A percentile compares a stretch with the other conserved stretches of the same genome.
phyloP scores from a whole-genome alignment of 2,797 vertebrate species.

The Semaprochilodus insignis region DNA sequence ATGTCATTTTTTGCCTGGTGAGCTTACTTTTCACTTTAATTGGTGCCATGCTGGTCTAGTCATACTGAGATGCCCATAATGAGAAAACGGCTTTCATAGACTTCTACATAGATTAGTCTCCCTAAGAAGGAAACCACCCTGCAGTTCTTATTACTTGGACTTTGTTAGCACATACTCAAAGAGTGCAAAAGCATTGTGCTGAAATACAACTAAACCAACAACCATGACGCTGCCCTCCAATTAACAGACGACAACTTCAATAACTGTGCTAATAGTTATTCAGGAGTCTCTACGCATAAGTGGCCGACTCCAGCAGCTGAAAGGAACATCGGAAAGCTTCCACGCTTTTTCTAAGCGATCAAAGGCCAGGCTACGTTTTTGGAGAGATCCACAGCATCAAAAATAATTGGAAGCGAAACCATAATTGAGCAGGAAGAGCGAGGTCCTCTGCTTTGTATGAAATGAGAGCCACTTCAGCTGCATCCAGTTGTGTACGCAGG shows the following conservation, averaged over 20 bases:
- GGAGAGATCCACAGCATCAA: constrained; percentile 28
- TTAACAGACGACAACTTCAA: constrained; percentile 8
- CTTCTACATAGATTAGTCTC: neutral
- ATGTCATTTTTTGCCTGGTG: too few species aligned
- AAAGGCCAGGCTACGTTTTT: constrained; percentile 31
- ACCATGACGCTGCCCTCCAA: neutral
- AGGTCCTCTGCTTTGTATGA: neutral
- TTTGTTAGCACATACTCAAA: neutral
- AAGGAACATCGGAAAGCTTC: constrained; percentile 13
- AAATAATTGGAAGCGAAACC: constrained; percentile 49
- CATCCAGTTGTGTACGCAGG: neutral
- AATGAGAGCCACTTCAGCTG: neutral
- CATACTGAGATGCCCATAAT: neutral
- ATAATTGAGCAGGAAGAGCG: constrained; percentile 11
- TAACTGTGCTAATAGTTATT: neutral
- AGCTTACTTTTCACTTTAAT: too few species aligned
- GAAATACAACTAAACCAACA: neutral
- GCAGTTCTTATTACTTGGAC: neutral
- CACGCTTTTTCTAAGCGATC: constrained; percentile 15
- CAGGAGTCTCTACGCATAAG: neutral
- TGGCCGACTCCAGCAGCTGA: neutral
- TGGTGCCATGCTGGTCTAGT: too few species aligned
- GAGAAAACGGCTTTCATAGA: neutral
- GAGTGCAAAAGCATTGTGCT: neutral
- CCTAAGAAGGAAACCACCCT: neutral